These are phyloP conservation scores for Drosophila pegasa DNA, from an alignment of 2,888 invertebrate species.

Conservation along the genomic window DNA sequence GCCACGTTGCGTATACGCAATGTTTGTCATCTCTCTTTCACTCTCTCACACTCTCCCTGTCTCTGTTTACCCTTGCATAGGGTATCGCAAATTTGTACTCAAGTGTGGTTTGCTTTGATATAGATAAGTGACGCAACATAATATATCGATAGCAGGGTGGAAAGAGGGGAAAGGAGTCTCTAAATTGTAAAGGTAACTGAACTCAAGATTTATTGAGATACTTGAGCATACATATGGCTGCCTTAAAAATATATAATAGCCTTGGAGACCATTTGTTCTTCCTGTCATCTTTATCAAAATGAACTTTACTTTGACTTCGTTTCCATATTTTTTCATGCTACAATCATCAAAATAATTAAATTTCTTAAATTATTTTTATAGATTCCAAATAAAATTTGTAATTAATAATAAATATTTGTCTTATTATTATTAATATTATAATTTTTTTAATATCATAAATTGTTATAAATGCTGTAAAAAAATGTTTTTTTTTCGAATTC, in stretches of 20 bases:
- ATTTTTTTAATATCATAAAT: too few relatives aligned
- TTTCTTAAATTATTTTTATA: too few relatives aligned
- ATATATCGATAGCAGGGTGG: not conserved
- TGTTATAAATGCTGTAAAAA: too few relatives aligned
- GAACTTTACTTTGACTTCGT: too few relatives aligned
- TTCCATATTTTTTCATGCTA: too few relatives aligned
- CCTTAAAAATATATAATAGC: not conserved
- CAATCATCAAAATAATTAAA: too few relatives aligned
- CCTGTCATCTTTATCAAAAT: too few relatives aligned
- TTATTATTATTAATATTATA: too few relatives aligned
- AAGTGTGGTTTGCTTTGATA: not conserved
- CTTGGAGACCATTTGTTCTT: too few relatives aligned
- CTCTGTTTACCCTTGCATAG: not conserved
- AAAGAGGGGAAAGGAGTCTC: not conserved
- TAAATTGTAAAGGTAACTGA: not conserved
- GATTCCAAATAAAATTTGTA: too few relatives aligned
- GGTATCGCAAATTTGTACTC: constrained; percentile 5
- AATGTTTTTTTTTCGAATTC: too few relatives aligned
- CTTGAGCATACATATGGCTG: not conserved
- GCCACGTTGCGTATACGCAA: constrained; percentile 72
- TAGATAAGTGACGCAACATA: not conserved
- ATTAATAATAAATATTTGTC: too few relatives aligned
- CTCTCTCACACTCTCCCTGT: not conserved
- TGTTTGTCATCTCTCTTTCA: not conserved
- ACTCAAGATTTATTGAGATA: not conserved